Conservation (phyloP, 2,113 vertebrate genomes). For the Lamprologus tigripictilis region DNA sequence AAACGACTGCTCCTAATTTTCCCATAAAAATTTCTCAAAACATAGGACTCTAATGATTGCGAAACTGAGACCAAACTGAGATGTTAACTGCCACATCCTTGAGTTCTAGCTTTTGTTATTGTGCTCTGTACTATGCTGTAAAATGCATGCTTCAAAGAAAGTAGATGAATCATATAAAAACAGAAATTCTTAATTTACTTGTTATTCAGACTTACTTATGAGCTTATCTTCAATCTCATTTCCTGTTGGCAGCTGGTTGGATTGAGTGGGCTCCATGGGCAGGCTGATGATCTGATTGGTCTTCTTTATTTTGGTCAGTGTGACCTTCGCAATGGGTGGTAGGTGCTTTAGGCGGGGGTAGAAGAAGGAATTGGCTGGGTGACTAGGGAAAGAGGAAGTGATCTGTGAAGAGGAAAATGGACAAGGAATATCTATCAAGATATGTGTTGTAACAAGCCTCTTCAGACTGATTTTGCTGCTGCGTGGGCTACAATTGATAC, state of each 20-base stretch:
- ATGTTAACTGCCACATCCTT: rapidly evolving
- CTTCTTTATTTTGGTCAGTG: slow-evolving; percentile 80
- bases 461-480: not conserved
- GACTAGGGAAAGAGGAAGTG: slow-evolving; percentile 86
- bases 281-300: slow-evolving; percentile 74
- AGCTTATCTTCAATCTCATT: slow-evolving; percentile 82
- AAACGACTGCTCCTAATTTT: not conserved
- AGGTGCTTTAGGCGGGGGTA: slow-evolving; percentile 90
- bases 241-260: slow-evolving; percentile 71
- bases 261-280: slow-evolving; percentile 66
- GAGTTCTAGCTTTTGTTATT: not conserved
- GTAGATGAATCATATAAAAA: not conserved
- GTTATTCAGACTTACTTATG: slow-evolving; percentile 73
- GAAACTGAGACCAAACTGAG: not conserved
- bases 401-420: slow-evolving; percentile 71
- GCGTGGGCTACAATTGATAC: rapidly evolving
- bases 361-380: slow-evolving; percentile 95
- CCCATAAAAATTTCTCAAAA: rapidly evolving
- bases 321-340: slow-evolving; percentile 87
- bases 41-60: rapidly evolving
- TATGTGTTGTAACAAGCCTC: not conserved
- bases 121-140: not conserved
- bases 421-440: not conserved
- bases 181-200: not conserved
- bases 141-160: not conserved